Percentiles rank a stretch among this genome's conserved stretches.
phyloP scores from a whole-genome alignment of 1,140 invertebrate genomes.

The Nasonia vitripennis region DNA sequence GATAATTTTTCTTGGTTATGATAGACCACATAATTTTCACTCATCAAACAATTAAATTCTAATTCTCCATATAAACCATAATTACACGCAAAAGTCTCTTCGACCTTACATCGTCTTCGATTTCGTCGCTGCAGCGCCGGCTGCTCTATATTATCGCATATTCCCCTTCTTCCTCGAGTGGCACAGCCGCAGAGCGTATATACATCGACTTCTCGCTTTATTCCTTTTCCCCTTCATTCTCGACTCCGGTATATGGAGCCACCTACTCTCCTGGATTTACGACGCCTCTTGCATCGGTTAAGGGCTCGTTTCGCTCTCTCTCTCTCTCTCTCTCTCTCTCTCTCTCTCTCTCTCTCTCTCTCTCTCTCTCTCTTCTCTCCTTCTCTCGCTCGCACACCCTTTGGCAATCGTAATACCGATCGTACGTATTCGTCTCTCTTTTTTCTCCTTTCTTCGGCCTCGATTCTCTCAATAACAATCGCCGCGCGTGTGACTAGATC shows the following conservation, averaged over 20 bases:
- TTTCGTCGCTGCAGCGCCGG: background rate
- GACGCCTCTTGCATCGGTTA: conserved; percentile 50
- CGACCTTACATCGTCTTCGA: background rate
- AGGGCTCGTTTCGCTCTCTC: conserved; percentile 40
- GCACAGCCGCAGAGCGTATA: no score
- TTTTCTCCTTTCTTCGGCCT: background rate
- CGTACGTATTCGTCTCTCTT: conserved; percentile 18
- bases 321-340: background rate
- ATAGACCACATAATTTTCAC: no score
- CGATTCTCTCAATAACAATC: conserved; percentile 22
- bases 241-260: conserved; percentile 33
- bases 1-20: no score
- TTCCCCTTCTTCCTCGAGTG: background rate
- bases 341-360: background rate
- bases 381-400: background rate
- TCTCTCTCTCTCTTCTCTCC: background rate
- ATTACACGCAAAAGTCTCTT: no score
- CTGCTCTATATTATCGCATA: conserved; percentile 4
- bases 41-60: no score
- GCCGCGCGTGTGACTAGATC: background rate
- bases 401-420: conserved; percentile 11
- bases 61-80: no score
- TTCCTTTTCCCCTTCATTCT: conserved; percentile 40
- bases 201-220: background rate
- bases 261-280: conserved; percentile 56